These are phyloP conservation scores for Peribatodes rhomboidaria DNA, from an alignment of 2,888 invertebrate genomes.

Conservation along the genomic window DNA sequence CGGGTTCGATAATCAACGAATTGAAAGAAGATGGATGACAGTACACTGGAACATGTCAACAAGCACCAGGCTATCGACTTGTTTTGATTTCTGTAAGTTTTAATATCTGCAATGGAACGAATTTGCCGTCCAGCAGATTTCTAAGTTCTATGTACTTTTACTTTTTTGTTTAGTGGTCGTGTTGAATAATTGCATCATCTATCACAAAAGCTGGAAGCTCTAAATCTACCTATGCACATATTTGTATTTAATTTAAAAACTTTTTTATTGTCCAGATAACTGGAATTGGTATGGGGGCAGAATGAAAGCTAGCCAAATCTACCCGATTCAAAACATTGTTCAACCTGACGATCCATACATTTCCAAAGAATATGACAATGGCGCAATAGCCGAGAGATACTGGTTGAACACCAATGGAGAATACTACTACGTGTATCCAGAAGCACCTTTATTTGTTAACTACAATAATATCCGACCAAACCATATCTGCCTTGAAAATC, in stretches of 20 bases:
- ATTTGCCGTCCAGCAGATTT: too few relatives aligned
- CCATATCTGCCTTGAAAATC: constrained; percentile 86
- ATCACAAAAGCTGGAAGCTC: too few relatives aligned
- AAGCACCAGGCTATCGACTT: constrained; percentile 75
- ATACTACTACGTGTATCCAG: constrained; percentile 88
- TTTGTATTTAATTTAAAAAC: too few relatives aligned
- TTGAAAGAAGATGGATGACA: constrained; percentile 62
- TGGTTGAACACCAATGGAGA: constrained; percentile 91
- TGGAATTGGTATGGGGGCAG: constrained; percentile 90
- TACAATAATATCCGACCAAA: constrained; percentile 86
- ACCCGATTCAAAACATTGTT: constrained; percentile 86
- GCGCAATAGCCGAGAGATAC: constrained; percentile 88
- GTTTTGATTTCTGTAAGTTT: constrained; percentile 76
- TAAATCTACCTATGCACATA: background rate
- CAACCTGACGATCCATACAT: constrained; percentile 85
- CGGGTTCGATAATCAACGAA: constrained; percentile 57
- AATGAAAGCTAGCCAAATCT: constrained; percentile 85
- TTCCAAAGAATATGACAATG: constrained; percentile 82
- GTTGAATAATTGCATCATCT: too few relatives aligned
- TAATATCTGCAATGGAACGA: too few relatives aligned
- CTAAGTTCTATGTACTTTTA: too few relatives aligned
- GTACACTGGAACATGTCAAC: constrained; percentile 69
- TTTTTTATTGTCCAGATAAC: too few relatives aligned
- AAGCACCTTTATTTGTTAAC: constrained; percentile 90
- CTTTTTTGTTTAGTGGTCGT: too few relatives aligned